Percentiles rank a stretch among this genome's conserved stretches.
Evolutionary conservation across 2,888 invertebrate genomes (phyloP).

Genomic region (Trachelus tabidus): DNA sequence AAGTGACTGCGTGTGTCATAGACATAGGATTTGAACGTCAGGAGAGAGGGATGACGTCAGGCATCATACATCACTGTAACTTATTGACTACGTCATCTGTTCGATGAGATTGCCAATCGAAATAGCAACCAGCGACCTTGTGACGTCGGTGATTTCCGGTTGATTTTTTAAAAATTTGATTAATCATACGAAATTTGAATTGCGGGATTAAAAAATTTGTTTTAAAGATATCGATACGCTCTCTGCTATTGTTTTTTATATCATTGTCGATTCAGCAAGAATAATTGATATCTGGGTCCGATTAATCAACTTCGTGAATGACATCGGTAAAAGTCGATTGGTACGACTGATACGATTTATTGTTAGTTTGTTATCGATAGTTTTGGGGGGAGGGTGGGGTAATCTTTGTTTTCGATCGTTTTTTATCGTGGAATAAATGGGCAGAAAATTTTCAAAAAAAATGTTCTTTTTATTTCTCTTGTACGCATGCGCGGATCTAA

Average conservation of each 20-base stretch:
- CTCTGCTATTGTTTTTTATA: neutral
- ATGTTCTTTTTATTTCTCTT: neutral
- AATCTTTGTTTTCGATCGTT: neutral
- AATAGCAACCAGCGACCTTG: neutral
- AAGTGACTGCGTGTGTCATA: neutral
- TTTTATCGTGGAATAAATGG: neutral
- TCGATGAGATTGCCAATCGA: neutral
- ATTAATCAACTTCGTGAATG: neutral
- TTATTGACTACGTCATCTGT: neutral
- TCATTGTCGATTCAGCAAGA: neutral
- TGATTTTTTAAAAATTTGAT: neutral
- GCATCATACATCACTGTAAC: neutral
- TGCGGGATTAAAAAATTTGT: neutral
- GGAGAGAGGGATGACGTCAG: constrained; percentile 1
- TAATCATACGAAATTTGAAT: neutral
- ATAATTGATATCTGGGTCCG: neutral
- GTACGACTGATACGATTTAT: neutral
- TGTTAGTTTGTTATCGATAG: neutral
- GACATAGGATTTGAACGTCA: neutral
- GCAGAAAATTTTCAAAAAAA: neutral
- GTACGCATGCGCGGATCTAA: neutral
- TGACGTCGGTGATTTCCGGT: neutral
- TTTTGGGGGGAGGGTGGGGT: too few relatives aligned
- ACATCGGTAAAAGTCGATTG: neutral
- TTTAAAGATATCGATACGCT: neutral